These are phyloP conservation scores for Leptinotarsa peninsularis DNA, from an alignment of 2,888 invertebrate species.

Conservation along the genomic window DNA sequence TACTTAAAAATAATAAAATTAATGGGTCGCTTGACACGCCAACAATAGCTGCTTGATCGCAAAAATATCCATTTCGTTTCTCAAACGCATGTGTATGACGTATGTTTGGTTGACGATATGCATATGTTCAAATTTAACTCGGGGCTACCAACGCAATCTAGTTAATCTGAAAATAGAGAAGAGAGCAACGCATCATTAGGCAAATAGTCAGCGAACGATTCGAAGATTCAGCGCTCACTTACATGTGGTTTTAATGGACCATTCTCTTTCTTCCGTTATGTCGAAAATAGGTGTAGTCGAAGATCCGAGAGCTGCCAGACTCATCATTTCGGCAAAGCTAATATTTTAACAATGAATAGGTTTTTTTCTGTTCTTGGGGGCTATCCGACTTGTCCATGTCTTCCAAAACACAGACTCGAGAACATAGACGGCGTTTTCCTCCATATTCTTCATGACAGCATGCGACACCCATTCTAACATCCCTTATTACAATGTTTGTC, in stretches of 20 bases:
- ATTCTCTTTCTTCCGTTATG: slow-evolving; percentile 28
- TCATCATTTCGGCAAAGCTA: no score
- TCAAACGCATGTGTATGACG: slow-evolving; percentile 40
- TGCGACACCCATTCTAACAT: no score
- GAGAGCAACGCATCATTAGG: slow-evolving; percentile 61
- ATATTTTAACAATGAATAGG: no score
- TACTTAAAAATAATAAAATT: slow-evolving; percentile 15
- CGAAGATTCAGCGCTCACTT: slow-evolving; percentile 20
- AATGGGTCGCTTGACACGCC: slow-evolving; percentile 8
- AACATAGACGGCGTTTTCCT: no score
- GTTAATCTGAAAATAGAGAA: slow-evolving; percentile 57
- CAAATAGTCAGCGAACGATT: slow-evolving; percentile 58
- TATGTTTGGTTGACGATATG: slow-evolving; percentile 48
- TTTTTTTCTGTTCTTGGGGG: no score
- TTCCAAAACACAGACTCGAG: no score
- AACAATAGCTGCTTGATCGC: slow-evolving; percentile 23
- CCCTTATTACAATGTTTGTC: no score
- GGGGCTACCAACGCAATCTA: slow-evolving; percentile 54
- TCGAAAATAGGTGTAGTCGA: neutral
- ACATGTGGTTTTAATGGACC: slow-evolving; percentile 36
- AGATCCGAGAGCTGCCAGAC: neutral
- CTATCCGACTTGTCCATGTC: no score
- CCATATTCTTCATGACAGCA: no score
- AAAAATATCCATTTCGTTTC: slow-evolving; percentile 20
- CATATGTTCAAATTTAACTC: slow-evolving; percentile 59